Evolutionary conservation across 1,140 invertebrate species (phyloP).

Genomic region (Plutomurus gul): DNA sequence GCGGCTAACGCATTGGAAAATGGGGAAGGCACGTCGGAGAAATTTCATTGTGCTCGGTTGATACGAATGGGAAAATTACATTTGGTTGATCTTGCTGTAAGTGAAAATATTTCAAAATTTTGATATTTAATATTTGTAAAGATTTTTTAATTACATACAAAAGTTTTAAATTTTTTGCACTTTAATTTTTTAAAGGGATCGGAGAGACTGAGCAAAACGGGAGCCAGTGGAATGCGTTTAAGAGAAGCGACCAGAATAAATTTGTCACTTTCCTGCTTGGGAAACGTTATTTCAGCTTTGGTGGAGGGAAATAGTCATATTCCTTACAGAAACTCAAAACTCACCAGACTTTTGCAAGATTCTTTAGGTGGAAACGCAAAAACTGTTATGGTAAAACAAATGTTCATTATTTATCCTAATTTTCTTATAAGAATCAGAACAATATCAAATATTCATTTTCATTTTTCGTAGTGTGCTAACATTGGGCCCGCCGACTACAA

Average conservation of each 20-base stretch:
- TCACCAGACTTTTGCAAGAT: constrained; percentile 90
- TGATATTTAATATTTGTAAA: not conserved
- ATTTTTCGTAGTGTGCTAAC: constrained; percentile 75
- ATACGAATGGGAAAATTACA: constrained; percentile 77
- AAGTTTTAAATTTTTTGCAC: not conserved
- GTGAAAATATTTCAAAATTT: constrained; percentile 54
- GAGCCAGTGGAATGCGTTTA: constrained; percentile 81
- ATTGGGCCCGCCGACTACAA: constrained; percentile 94
- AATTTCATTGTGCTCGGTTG: constrained; percentile 1
- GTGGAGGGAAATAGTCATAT: constrained; percentile 92
- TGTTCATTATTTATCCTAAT: not conserved
- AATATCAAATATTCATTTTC: constrained; percentile 12
- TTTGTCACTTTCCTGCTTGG: constrained; percentile 87
- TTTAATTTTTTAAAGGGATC: constrained; percentile 70
- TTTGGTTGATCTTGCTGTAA: constrained; percentile 82
- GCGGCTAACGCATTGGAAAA: constrained; percentile 65
- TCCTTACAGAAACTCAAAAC: constrained; percentile 92
- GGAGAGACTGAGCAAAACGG: constrained; percentile 89
- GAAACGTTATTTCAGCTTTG: constrained; percentile 93
- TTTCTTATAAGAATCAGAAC: not conserved
- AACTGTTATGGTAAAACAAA: constrained; percentile 80
- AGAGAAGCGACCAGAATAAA: constrained; percentile 97
- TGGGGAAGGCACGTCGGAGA: constrained; percentile 58
- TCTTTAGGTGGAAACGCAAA: constrained; percentile 95
- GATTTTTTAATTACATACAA: not conserved